Percentiles rank a stretch among this genome's conserved stretches.
These are phyloP conservation scores for Tinea pellionella DNA, from an alignment of 2,888 invertebrate species.

Conservation along the genomic window DNA sequence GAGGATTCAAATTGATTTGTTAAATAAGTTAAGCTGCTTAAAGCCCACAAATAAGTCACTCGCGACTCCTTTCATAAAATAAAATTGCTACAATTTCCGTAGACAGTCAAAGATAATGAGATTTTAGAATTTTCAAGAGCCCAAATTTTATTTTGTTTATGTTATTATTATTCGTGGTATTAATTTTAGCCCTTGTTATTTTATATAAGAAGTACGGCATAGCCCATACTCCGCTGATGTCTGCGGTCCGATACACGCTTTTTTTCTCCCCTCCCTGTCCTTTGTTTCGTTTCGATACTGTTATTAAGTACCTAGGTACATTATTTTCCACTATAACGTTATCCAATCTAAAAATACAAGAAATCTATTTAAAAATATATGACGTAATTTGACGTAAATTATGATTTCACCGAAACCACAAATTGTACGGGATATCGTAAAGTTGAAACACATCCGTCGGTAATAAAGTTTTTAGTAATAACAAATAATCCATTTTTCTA, in stretches of 20 bases:
- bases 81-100: neutral
- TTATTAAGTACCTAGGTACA: too few relatives aligned
- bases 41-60: neutral
- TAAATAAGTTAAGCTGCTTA: neutral
- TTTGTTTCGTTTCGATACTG: too few relatives aligned
- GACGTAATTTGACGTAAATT: neutral
- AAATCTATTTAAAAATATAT: neutral
- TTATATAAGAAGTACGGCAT: too few relatives aligned
- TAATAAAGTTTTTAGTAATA: neutral
- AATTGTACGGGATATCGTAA: constrained; percentile 1
- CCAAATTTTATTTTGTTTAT: too few relatives aligned
- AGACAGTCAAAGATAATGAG: neutral
- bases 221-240: too few relatives aligned
- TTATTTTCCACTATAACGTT: too few relatives aligned
- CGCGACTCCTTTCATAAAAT: neutral
- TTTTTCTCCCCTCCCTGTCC: too few relatives aligned
- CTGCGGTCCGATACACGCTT: too few relatives aligned
- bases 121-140: neutral
- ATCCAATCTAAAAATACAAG: neutral
- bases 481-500: neutral
- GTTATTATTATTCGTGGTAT: too few relatives aligned
- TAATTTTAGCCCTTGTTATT: too few relatives aligned
- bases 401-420: neutral
- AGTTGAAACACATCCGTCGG: neutral
- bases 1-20: constrained; percentile 3